Evolutionary conservation across 2,888 invertebrate species (phyloP).

Genomic region (Sinopyrophorus schimmeli): DNA sequence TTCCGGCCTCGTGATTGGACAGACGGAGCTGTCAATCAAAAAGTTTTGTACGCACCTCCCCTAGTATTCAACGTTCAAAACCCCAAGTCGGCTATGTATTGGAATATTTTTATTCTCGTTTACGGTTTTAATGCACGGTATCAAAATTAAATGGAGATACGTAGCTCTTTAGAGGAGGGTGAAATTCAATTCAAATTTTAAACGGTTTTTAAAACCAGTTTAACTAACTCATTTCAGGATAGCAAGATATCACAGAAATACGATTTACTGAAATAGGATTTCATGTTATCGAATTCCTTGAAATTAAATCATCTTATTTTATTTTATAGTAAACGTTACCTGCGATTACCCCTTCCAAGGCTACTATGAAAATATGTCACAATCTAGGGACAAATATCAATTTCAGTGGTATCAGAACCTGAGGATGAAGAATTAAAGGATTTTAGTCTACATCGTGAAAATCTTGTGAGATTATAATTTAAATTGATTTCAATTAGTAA

Average conservation of each 20-base stretch:
- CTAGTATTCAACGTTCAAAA: constrained; percentile 41
- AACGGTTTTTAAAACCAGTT: constrained; percentile 56
- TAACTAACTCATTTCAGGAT: constrained; percentile 43
- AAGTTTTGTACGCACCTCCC: constrained; percentile 57
- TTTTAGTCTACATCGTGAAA: too few relatives aligned
- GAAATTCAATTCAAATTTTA: constrained; percentile 55
- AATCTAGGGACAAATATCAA: too few relatives aligned
- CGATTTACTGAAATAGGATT: constrained; percentile 32
- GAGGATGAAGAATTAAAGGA: too few relatives aligned
- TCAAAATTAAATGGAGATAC: constrained; percentile 55
- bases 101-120: constrained; percentile 55
- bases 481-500: too few relatives aligned
- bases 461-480: too few relatives aligned
- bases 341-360: too few relatives aligned
- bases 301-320: constrained; percentile 23
- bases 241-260: constrained; percentile 33
- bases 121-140: constrained; percentile 52
- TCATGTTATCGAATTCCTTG: constrained; percentile 27
- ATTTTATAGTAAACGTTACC: too few relatives aligned
- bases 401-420: too few relatives aligned
- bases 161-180: constrained; percentile 36
- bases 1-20: constrained; percentile 76
- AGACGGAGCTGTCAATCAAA: constrained; percentile 81
- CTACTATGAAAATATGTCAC: too few relatives aligned
- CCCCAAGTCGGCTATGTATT: constrained; percentile 51